These are phyloP conservation scores for Rhagonycha fulva DNA, from an alignment of 2,888 invertebrate genomes.

Conservation along the genomic window DNA sequence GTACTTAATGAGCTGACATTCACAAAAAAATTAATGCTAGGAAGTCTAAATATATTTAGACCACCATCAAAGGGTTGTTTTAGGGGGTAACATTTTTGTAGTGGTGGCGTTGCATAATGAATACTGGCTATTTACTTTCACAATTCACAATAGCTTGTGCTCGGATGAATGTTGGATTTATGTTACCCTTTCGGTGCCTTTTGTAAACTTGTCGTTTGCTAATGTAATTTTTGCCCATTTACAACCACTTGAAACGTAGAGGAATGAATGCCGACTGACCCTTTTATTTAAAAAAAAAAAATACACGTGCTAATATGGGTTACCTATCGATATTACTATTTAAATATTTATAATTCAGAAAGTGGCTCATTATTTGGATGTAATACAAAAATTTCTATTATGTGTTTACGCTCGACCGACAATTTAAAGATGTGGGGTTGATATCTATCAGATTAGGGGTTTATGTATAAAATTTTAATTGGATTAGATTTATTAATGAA, in stretches of 20 bases:
- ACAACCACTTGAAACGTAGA: conserved; percentile 11
- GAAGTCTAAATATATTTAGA: neutral
- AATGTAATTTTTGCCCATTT: conserved; percentile 17
- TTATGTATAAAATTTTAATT: neutral
- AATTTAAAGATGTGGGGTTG: neutral
- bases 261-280: conserved; percentile 4
- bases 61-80: conserved; percentile 11
- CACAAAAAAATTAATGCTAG: neutral
- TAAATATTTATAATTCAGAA: neutral
- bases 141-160: conserved; percentile 15
- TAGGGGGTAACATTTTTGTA: conserved; percentile 3
- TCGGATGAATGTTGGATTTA: conserved; percentile 13
- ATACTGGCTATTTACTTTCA: conserved; percentile 21
- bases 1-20: neutral
- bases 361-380: neutral
- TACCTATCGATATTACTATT: neutral
- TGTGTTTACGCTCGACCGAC: neutral
- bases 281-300: neutral
- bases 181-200: conserved; percentile 19
- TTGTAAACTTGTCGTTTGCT: neutral
- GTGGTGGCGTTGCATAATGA: conserved; percentile 16
- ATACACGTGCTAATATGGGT: neutral
- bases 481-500: neutral
- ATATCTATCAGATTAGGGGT: neutral
- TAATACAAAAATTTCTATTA: neutral